Conservation (phyloP, 1,140 invertebrate species). For the Yoshiicerus persimilis region DNA sequence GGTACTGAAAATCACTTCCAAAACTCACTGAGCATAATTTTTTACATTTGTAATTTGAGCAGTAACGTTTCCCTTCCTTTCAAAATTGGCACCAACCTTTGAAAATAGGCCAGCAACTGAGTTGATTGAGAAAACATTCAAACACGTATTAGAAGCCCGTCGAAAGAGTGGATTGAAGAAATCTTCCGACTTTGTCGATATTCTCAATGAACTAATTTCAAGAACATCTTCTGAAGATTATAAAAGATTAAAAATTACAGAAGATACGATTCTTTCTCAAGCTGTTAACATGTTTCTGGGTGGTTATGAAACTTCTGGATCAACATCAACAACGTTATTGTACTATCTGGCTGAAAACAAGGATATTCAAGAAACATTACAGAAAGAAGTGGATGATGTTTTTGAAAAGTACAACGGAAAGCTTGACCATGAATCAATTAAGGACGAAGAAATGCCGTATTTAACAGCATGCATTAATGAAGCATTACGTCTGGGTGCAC, state of each 20-base stretch:
- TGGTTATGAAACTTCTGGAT: constrained; percentile 21
- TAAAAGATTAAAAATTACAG: constrained; percentile 5
- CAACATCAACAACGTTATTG: constrained; percentile 25
- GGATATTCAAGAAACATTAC: constrained; percentile 60
- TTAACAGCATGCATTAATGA: constrained; percentile 49
- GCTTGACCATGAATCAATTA: constrained; percentile 52
- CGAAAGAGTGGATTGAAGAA: background rate
- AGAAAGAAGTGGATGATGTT: constrained; percentile 58
- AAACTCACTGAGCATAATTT: too few species aligned
- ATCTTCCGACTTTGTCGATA: constrained; percentile 26
- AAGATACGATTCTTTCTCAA: constrained; percentile 22
- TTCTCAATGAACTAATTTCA: constrained; percentile 20
- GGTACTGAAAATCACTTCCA: too few species aligned
- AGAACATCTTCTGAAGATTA: background rate
- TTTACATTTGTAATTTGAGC: too few species aligned
- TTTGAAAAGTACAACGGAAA: constrained; percentile 49
- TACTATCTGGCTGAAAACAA: constrained; percentile 52
- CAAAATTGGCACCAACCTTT: constrained; percentile 32
- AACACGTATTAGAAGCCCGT: constrained; percentile 1
- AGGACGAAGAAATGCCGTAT: constrained; percentile 50
- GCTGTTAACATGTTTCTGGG: constrained; percentile 22
- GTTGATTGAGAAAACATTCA: constrained; percentile 32
- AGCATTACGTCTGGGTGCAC: constrained; percentile 39
- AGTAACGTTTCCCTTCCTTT: constrained; percentile 40
- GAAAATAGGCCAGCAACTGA: constrained; percentile 7